Conservation (phyloP, 2,797 vertebrate genomes). For the Brachyrhaphis roseni region DNA sequence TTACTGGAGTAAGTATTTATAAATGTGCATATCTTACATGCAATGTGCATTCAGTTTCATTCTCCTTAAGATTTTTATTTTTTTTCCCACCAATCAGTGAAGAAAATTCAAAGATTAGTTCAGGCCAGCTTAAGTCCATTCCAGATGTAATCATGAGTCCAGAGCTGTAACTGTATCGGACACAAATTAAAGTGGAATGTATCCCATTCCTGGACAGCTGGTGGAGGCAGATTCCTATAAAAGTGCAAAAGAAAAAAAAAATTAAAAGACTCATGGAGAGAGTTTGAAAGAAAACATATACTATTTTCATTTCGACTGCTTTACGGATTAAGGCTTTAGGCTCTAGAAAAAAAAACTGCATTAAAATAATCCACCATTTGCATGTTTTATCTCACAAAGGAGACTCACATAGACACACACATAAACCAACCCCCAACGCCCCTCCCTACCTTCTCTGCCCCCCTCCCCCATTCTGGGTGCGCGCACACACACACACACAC, state of each 20-base stretch:
- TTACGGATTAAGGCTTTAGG: conserved; percentile 76
- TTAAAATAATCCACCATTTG: conserved; percentile 85
- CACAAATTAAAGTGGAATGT: conserved; percentile 58
- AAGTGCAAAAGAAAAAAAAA: conserved; percentile 35
- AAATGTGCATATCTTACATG: conserved; percentile 51
- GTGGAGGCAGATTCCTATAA: conserved; percentile 72
- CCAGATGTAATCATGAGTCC: conserved; percentile 58
- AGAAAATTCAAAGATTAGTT: conserved; percentile 20
- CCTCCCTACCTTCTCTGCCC: conserved; percentile 48
- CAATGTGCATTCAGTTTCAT: conserved; percentile 18
- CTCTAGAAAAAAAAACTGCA: conserved; percentile 71
- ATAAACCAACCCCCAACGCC: conserved; percentile 66
- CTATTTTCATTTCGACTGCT: conserved; percentile 82
- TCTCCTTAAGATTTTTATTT: conserved; percentile 40
- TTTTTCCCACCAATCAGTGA: conserved; percentile 38
- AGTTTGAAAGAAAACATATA: conserved; percentile 77
- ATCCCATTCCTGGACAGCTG: conserved; percentile 72
- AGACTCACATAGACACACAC: conserved; percentile 67
- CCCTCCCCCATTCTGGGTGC: conserved; percentile 70
- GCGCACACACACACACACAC: conserved; percentile 57
- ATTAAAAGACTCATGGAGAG: conserved; percentile 26
- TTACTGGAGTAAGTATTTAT: conserved; percentile 37
- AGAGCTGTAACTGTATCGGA: conserved; percentile 54
- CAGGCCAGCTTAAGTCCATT: conserved; percentile 47
- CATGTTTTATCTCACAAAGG: conserved; percentile 83